These are phyloP conservation scores for Indri indri DNA, from an alignment of 2,113 vertebrate species.

Conservation along the genomic window DNA sequence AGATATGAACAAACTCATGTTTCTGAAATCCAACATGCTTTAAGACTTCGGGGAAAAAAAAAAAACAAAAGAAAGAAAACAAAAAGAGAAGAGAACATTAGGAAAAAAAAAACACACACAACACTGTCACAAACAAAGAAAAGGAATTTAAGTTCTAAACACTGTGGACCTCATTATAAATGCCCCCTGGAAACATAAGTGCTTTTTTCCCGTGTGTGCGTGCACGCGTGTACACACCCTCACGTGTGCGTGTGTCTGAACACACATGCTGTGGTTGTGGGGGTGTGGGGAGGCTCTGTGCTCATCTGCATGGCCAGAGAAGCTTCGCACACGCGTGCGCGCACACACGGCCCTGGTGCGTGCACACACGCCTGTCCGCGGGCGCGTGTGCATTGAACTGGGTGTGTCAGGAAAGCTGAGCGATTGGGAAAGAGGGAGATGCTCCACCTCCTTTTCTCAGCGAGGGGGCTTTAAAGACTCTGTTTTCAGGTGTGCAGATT, in stretches of 20 bases:
- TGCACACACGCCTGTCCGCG: neutral
- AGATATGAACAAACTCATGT: conserved; percentile 99
- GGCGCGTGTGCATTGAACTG: neutral
- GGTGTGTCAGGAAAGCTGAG: conserved; percentile 83
- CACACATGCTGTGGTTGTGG: neutral
- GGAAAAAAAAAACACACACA: conserved; percentile 81
- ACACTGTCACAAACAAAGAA: conserved; percentile 89
- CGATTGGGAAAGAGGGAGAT: conserved; percentile 75
- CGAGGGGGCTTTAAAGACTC: conserved; percentile 82
- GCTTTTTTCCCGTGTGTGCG: conserved; percentile 85
- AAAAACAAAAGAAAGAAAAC: conserved; percentile 73
- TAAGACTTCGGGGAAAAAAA: conserved; percentile 83
- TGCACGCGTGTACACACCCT: neutral
- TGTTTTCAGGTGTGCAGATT: conserved; percentile 85
- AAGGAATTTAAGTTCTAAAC: conserved; percentile 89
- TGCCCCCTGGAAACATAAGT: conserved; percentile 87
- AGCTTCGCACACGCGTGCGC: neutral
- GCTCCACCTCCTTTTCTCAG: conserved; percentile 80
- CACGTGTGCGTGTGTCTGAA: neutral
- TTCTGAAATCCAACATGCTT: conserved; percentile 98
- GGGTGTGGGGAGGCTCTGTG: neutral
- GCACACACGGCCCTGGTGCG: conserved; percentile 46
- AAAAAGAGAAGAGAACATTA: conserved; percentile 63
- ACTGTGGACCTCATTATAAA: conserved; percentile 91
- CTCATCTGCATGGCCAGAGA: neutral